Base-by-base conservation (phyloP, 2,113 vertebrate genomes). In the Neogale vison region DNA sequence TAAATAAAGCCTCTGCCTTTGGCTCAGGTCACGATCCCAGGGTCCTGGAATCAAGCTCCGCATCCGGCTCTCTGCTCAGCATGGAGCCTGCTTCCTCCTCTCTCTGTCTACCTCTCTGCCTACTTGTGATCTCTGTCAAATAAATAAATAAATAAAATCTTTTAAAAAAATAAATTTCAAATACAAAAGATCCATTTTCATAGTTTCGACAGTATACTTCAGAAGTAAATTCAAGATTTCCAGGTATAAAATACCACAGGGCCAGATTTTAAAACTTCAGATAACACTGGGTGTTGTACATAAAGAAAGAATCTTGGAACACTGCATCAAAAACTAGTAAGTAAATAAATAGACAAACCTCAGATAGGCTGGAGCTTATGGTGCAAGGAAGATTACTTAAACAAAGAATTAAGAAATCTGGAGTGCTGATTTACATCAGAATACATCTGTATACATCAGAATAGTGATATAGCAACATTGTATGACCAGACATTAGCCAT, bases 251-350 rank as follows among this genome's bases (percentile, higher is more conserved):
- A 71, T 85, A 94, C 9, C 47, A 45, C 0, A 31, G 26, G 76
- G 34, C n/a, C 31, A 74, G 63, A 81, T 85, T 95, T 90, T 86
- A 93, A 97, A 90, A 47, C 29, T 87, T 83, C 34, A 95, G 14
- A 39, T n/a, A 82, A 59, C 23, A 59, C 23, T 59, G 57, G 9
- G 57, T 59, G 23, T 24, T 24, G 23, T 59, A 59, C 23, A 59
- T 24, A 59, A 59, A 59, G 21, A 59, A 59, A 9, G 57, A 59
- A 59, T 24, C 57, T 59, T 59, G 57, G 57, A 24, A 59, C 23
- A 24, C 57, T 59, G 23, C 57, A 21, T 59, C 9, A 61, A 61
- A 61, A 24, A 24, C 59, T 10, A 61, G 11, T 4, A 61, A 61
- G 3, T 21, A 24, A 61, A 24, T 24, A 10, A 61, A 61, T 23